Conservation (phyloP, 2,797 vertebrate species). For the Carapus acus region DNA sequence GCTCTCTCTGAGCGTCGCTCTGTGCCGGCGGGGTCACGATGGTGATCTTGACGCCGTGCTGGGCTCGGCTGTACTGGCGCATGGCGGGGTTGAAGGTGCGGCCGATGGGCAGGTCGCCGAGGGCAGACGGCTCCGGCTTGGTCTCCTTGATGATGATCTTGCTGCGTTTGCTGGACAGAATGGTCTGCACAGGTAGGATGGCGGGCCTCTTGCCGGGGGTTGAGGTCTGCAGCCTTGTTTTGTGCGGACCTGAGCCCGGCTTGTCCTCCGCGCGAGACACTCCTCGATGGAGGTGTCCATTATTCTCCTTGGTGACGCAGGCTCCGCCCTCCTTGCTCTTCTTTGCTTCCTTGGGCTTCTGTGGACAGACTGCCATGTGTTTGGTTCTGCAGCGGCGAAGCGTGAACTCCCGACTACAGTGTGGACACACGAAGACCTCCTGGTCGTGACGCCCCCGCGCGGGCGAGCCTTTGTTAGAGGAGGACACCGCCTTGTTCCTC, state of each 20-base stretch:
- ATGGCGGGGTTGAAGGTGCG: conserved; percentile 73
- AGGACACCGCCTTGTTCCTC: conserved; percentile 76
- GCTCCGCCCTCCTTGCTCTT: conserved; percentile 75
- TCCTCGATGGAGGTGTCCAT: conserved; percentile 70
- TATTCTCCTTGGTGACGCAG: conserved; percentile 74
- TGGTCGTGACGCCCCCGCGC: conserved; percentile 57
- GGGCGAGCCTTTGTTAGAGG: conserved; percentile 69
- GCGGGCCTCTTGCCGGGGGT: conserved; percentile 58
- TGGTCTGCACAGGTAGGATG: conserved; percentile 60
- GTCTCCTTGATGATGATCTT: conserved; percentile 66
- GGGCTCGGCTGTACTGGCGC: conserved; percentile 77
- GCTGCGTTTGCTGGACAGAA: conserved; percentile 73
- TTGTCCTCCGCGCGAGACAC: conserved; percentile 77
- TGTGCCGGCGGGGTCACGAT: conserved; percentile 68
- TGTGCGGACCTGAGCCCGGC: conserved; percentile 70
- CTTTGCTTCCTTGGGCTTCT: conserved; percentile 82
- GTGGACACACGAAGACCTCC: conserved; percentile 84
- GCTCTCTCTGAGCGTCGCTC: conserved; percentile 54
- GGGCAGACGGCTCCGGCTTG: conserved; percentile 47
- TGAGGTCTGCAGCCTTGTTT: conserved; percentile 71
- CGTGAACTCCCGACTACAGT: conserved; percentile 90
- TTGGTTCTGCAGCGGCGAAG: conserved; percentile 93
- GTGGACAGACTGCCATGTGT: conserved; percentile 89
- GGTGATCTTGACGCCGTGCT: conserved; percentile 62
- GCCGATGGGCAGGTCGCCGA: conserved; percentile 63